Base-by-base conservation (phyloP, 2,113 vertebrate species). In the Zapus hudsonius region DNA sequence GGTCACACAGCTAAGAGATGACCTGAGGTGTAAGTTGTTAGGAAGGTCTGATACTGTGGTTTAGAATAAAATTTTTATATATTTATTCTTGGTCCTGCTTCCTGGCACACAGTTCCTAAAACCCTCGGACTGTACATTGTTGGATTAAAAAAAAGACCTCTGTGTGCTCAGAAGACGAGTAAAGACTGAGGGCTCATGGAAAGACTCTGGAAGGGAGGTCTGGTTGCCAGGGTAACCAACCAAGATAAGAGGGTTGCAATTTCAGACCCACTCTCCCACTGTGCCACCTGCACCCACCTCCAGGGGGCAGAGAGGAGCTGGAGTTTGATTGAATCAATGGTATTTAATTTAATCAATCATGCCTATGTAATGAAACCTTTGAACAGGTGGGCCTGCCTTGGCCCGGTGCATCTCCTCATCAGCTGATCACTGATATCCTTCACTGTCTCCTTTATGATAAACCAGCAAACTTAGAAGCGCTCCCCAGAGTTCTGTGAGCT, bases 321-420 rank as follows among this genome's bases (percentile, higher is more conserved):
- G 38, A 47, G 19, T 25, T 9, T 3, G 66, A 55, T 17, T 64
- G 22, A 40, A 0, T 57, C 29, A 40, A 3, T 1, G 6, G 17
- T 55, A 31, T 12, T n/a, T n/a, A 27, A 42, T 33, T 36, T 42
- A 63, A 73, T n/a, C 19, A 13, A 20, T 12, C 0, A 1, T 4
- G 42, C 36, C 69, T 12, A 0, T 9, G 3, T 17, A 44, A 36
- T 19, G 17, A 31, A 29, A 52, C 31, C n/a, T 33, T 36, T 73
- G 81, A 22, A 22, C 27, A 17, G 42, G 5, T 36, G 22, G 16
- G 55, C 42, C 57, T 16, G 31, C 36, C 13, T 9, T 2, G 3
- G 20, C 17, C 66, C 23, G 11, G 1, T 2, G 47, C 27, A n/a
- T 12, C 83, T 67, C 27, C n/a, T 61, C 31, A 33, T 36, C 17